Percentiles rank a stretch among this genome's conserved stretches.
Evolutionary conservation across 2,113 vertebrate species (phyloP).

Genomic region (Nycticebus coucang): DNA sequence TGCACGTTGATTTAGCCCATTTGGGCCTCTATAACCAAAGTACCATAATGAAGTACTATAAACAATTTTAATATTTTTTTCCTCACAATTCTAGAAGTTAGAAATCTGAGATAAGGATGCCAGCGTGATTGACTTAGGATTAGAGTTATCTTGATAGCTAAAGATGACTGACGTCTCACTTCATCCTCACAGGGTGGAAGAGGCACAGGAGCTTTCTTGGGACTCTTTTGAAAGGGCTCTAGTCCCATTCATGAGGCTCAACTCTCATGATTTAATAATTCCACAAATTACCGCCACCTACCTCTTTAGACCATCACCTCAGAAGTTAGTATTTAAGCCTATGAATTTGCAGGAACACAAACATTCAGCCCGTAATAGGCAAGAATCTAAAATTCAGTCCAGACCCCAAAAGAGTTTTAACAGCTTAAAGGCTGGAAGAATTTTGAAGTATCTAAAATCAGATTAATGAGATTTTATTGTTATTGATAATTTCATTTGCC

Average conservation of each 20-base stretch:
- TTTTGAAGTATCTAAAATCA: not conserved
- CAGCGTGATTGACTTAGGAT: not conserved
- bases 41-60: not conserved
- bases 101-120: not conserved
- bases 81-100: not conserved
- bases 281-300: not conserved
- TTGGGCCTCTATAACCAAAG: not conserved
- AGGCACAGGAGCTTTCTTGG: fast-evolving
- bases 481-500: not conserved
- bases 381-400: not conserved
- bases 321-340: not conserved
- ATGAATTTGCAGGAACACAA: not conserved
- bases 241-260: not conserved
- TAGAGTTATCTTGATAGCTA: no score
- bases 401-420: not conserved
- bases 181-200: not conserved
- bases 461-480: not conserved
- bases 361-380: not conserved
- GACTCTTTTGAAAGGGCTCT: not conserved
- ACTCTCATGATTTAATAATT: no score
- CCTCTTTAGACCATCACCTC: not conserved
- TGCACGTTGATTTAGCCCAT: not conserved
- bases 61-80: not conserved
- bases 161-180: not conserved
- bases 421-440: not conserved